Evolutionary conservation across 2,113 vertebrate genomes (phyloP), one percentile per base, ranked within the genome.

Genomic region (Notechis scutatus): DNA sequence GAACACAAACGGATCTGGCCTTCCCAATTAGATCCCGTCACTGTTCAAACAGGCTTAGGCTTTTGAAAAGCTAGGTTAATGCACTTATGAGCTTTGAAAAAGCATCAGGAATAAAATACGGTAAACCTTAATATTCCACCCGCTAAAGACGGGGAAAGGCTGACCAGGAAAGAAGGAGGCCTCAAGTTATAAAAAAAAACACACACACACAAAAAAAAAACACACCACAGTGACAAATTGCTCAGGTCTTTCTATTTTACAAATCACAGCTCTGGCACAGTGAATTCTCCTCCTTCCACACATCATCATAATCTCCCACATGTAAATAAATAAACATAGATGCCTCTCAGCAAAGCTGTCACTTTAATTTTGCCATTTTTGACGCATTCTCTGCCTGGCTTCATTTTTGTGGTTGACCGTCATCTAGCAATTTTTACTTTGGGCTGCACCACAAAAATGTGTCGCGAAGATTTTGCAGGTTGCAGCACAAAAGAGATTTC

Each of bases 331-430:
- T 34, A 52, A 10, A 42, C 0, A 23, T 0, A 6, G 21, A 61
- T 42, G 9, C 4, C 18, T 39, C 18, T 15, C 20, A n/a, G n/a
- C 14, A 74, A 10, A 74, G 86, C 91, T 93, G 91, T 93, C 95
- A 90, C 85, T 94, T 96, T 89, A 8, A 0, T 2, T 90, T 94
- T 95, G 56, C 90, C 87, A 3, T 94, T 11, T 50, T 5, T 81
- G 88, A 15, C 54, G n/a, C 2, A 0, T 81, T 50, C 94, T n/a
- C 95, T 94, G 92, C 94, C 91, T 94, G 93, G 0, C 24, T 59
- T 57, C 52, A 89, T 93, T 81, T 93, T 93, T 94, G 47, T 39
- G 8, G 90, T 93, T 93, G 94, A 24, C 92, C 92, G 90, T 97
- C 96, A 96, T 94, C 81, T 88, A 95, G 92, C 92, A 59, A 90